Base-by-base conservation (phyloP, 2,113 vertebrate species). In the Hyaena hyaena region DNA sequence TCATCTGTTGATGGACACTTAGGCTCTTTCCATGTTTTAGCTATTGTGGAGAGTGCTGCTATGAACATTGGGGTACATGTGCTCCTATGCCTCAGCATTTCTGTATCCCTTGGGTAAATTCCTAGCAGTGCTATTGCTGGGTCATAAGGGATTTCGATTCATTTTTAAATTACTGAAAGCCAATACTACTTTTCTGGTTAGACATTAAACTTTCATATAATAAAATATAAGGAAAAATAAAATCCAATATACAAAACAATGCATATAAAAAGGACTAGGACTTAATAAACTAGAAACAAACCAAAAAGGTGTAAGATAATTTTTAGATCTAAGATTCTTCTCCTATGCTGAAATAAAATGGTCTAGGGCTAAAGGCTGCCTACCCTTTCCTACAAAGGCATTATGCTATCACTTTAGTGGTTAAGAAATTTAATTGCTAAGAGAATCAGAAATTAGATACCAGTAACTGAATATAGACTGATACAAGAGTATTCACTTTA, bases 81-180 rank as follows among this genome's bases (percentile, higher is more conserved):
- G n/a, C n/a, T n/a, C n/a, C n/a, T n/a, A n/a, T n/a, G n/a, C n/a
- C n/a, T n/a, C n/a, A n/a, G n/a, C n/a, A n/a, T n/a, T n/a, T n/a
- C n/a, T n/a, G n/a, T n/a, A n/a, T n/a, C n/a, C n/a, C n/a, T n/a
- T n/a, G n/a, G n/a, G n/a, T n/a, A n/a, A n/a, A n/a, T n/a, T n/a
- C n/a, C n/a, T n/a, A n/a, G n/a, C n/a, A n/a, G n/a, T n/a, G n/a
- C n/a, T n/a, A n/a, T n/a, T n/a, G n/a, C n/a, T n/a, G n/a, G n/a
- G n/a, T n/a, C n/a, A n/a, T n/a, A n/a, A n/a, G n/a, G n/a, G n/a
- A n/a, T n/a, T 85, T 63, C 39, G 92, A 76, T 45, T 96, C 1
- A 76, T 81, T 50, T 96, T 93, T 76, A 88, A 95, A 85, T 85
- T 88, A 91, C 53, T 92, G 31, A 93, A 93, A 95, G 58, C 50